A percentile compares a stretch with the other conserved stretches of the same genome.
phyloP scores from a whole-genome alignment of 1,140 invertebrate species.

The Eumaeus atala region DNA sequence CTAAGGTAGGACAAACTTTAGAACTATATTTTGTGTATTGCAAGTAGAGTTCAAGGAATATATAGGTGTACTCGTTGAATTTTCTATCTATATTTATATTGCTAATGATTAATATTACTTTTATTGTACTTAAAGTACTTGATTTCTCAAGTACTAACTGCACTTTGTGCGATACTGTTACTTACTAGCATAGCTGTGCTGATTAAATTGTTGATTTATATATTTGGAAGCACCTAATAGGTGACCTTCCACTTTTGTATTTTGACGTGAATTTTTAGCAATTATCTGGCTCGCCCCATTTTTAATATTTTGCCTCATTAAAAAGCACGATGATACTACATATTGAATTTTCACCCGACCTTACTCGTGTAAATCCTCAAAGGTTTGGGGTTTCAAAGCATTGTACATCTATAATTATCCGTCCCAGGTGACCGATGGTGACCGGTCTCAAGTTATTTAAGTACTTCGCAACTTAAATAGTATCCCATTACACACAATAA shows the following conservation, averaged over 20 bases:
- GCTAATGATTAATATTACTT: too few relatives aligned
- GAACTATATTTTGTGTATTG: constrained; percentile 4
- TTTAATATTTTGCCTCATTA: neutral
- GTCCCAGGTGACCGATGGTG: constrained; percentile 39
- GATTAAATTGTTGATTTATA: too few relatives aligned
- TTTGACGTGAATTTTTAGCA: too few relatives aligned
- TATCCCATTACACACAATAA: constrained; percentile 28
- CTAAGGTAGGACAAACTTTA: constrained; percentile 2
- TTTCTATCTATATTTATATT: too few relatives aligned
- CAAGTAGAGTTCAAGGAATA: neutral
- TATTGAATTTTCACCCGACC: neutral
- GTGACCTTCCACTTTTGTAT: too few relatives aligned
- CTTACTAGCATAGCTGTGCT: too few relatives aligned
- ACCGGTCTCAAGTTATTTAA: constrained; percentile 43
- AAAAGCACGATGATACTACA: neutral
- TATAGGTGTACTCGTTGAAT: too few relatives aligned
- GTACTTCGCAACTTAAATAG: constrained; percentile 37
- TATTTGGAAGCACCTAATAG: too few relatives aligned
- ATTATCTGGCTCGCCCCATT: too few relatives aligned
- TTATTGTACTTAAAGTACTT: too few relatives aligned
- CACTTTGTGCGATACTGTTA: too few relatives aligned
- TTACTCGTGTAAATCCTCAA: constrained; percentile 7
- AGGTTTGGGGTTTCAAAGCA: constrained; percentile 51
- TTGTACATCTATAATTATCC: constrained; percentile 52
- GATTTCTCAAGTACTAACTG: too few relatives aligned